Evolutionary conservation across 2,888 invertebrate genomes (phyloP).

Genomic region (Blastobasis lacticolella): DNA sequence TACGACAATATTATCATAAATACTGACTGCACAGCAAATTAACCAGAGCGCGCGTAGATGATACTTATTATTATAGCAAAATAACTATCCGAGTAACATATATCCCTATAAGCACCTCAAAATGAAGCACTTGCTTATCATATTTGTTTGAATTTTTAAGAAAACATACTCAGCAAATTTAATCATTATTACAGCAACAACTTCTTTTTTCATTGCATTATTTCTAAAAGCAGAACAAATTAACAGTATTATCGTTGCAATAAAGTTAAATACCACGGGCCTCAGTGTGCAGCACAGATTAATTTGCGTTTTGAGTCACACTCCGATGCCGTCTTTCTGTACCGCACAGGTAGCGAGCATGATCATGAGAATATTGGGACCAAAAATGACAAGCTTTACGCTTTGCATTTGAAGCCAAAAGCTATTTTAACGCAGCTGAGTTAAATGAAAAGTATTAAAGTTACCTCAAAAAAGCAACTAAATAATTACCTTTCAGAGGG

Average conservation of each 20-base stretch:
- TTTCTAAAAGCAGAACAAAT: conserved; percentile 1
- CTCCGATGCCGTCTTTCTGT: not conserved
- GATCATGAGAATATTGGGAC: not conserved
- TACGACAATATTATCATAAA: not conserved
- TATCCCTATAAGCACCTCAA: not conserved
- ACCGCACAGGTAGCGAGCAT: not conserved
- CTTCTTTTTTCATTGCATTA: not conserved
- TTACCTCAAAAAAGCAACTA: not conserved
- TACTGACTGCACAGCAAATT: not conserved
- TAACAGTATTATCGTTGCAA: not conserved
- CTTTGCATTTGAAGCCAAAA: not conserved
- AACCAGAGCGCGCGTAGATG: not conserved
- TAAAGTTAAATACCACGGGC: not conserved
- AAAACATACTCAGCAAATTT: not conserved
- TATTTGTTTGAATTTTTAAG: not conserved
- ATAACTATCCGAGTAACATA: not conserved
- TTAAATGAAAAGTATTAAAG: not conserved
- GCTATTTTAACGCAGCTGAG: not conserved
- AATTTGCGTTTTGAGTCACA: conserved; percentile 1
- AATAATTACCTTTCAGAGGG: conserved; percentile 1
- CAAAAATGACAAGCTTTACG: not conserved
- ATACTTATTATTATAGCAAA: not conserved
- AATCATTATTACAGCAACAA: not conserved
- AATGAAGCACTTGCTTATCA: not conserved
- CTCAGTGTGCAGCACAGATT: not conserved